Base-by-base conservation (phyloP, 1,140 invertebrate genomes). In the Ceratoteleas bidentatus region DNA sequence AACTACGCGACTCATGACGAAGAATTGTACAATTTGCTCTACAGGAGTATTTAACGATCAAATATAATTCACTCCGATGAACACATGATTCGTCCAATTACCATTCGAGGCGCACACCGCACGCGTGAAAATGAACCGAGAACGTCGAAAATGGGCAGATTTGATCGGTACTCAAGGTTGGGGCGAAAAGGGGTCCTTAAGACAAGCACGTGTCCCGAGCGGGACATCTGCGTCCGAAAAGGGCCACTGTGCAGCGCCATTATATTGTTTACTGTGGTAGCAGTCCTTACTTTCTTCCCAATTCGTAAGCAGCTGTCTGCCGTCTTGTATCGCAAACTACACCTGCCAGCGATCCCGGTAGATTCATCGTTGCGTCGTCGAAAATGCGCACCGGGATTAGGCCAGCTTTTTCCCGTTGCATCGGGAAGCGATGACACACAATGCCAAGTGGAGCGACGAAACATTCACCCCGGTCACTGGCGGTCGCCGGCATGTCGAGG, bases 201-300 rank as follows among this genome's bases (percentile, higher is more conserved):
- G 83, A 80, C 69, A 72, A 88, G 86, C 89, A 89, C 89, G 89
- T 89, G 89, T 89, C 88, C 75, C 84, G 76, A 72, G 60, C 85
- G 75, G 77, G 85, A 90, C 89, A 90, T 90, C 89, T 90, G 89
- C 87, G 85, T 78, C 79, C 84, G 84, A 87, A 88, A 89, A 88
- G 87, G 87, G 82, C 88, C 87, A 87, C 84, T 88, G 85, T 88
- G 69, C 82, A 66, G 75, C 83, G 72, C 87, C 81, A 88, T 90
- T 89, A 89, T 90, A 87, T 88, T 85, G 85, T 87, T 88, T 88
- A 87, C 85, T 84, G 84, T 85, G 79, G 85, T 78, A 84, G 86
- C 84, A 72, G 66, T 50, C 78, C 75, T 65, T 74, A 69, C 74
- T 69, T 58, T 61, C 47, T 69, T 66, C 68, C 49, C 52, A 65